A percentile compares a stretch with the other conserved stretches of the same genome.
Evolutionary conservation across 2,113 vertebrate genomes (phyloP).

Genomic region (Grammomys dolichurus): DNA sequence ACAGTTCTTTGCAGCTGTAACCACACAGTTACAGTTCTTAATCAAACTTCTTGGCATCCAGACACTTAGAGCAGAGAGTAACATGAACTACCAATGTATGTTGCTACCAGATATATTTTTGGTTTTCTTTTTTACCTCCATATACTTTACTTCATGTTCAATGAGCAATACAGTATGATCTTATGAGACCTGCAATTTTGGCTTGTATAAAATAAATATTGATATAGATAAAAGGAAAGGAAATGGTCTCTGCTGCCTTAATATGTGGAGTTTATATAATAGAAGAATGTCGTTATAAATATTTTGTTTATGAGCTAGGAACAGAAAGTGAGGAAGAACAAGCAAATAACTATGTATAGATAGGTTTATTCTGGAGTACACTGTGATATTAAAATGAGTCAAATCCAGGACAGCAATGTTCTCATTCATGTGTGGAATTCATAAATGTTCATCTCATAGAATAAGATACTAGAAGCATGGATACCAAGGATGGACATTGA

Average conservation of each 20-base stretch:
- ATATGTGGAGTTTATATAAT: neutral
- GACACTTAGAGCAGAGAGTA: neutral
- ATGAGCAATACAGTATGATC: neutral
- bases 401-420: neutral
- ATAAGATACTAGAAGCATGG: neutral
- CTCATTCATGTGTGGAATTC: neutral
- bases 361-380: neutral
- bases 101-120: neutral
- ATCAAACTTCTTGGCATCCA: neutral
- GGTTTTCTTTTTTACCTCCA: neutral
- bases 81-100: neutral
- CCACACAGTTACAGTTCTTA: neutral
- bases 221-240: neutral
- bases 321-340: neutral
- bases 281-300: neutral
- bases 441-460: neutral
- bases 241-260: neutral
- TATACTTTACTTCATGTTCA: neutral
- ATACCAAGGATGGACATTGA: neutral
- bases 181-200: neutral
- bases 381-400: neutral
- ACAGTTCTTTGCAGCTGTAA: neutral
- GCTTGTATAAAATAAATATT: neutral
- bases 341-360: neutral
- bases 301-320: neutral